Evolutionary conservation across 2,113 vertebrate genomes (phyloP), one percentile per base, ranked within the genome.

Genomic region (Micromys minutus): DNA sequence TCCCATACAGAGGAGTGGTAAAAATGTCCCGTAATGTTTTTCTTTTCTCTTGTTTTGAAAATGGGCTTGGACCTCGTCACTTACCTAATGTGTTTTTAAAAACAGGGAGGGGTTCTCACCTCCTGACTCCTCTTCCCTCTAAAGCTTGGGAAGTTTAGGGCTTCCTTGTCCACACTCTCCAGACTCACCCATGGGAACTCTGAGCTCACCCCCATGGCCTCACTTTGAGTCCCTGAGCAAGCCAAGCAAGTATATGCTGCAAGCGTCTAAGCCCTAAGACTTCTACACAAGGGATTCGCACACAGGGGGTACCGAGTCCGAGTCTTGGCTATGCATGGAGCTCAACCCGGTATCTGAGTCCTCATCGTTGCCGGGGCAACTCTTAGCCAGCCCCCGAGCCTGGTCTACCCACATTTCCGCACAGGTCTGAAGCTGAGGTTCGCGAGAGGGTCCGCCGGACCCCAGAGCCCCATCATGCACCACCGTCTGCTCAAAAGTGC

Each of bases 261-360:
- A 22, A 50, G 47, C 19, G 2, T 74, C 39, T 69, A 61, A 52
- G 17, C 42, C 65, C 52, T 19, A 29, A 34, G 29, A 16, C 59
- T 72, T 94, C 98, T 99, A 99, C 84, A 99, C 99, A 2, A 99
- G 98, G 24, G 99, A 99, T 96, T 99, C 99, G 94, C 99, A 99
- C 77, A 99, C 98, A 1, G 99, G 98, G 3, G 99, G 98, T 79
- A 98, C 74, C 29, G 98, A 98, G 97, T 99, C 99, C 13, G 99
- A 99, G 97, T 99, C 99, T 97, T 99, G 99, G 90, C 99, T 99
- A 98, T 99, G 99, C 99, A 99, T 99, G 67, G 99, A 99, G 94
- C 99, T 99, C 94, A 99, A 98, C 21, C 99, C 99, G 2, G 99
- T 99, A 97, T 99, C 99, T 42, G 99, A 99, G 97, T 99, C 99